These are phyloP conservation scores for Dicranocentrus wangi DNA, from an alignment of 2,888 invertebrate genomes.

Conservation along the genomic window DNA sequence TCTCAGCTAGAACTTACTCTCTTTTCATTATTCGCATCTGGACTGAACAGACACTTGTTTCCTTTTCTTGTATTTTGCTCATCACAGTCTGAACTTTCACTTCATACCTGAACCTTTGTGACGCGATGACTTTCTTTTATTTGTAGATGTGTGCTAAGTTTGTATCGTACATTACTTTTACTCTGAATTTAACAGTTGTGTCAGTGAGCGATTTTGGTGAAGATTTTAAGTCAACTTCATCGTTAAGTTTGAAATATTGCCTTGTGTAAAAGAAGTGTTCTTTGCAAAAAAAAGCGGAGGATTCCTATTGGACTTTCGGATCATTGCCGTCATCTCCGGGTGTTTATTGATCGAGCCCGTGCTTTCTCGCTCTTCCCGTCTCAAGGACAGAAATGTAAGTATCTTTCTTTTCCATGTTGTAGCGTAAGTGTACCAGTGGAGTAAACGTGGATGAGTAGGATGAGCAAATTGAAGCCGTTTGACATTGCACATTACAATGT, in stretches of 20 bases:
- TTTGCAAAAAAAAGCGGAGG: constrained; percentile 2
- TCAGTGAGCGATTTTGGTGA: background rate
- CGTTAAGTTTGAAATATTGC: too few relatives aligned
- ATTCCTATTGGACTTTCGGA: constrained; percentile 47
- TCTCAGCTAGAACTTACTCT: background rate
- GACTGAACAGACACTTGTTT: constrained; percentile 27
- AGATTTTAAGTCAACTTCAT: background rate
- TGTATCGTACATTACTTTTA: background rate
- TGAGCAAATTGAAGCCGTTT: too few relatives aligned
- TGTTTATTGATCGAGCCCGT: constrained; percentile 55
- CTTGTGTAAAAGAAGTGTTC: background rate
- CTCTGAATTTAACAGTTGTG: background rate
- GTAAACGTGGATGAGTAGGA: too few relatives aligned
- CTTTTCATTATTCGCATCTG: constrained; percentile 26
- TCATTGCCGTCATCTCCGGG: constrained; percentile 55
- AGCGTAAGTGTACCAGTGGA: too few relatives aligned
- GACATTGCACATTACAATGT: too few relatives aligned
- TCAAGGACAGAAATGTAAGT: constrained; percentile 60
- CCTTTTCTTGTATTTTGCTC: background rate
- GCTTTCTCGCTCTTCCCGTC: constrained; percentile 27
- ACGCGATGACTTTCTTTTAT: background rate
- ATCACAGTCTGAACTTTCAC: background rate
- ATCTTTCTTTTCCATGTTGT: constrained; percentile 26
- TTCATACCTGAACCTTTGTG: background rate
- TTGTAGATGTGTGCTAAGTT: background rate